Base-by-base conservation (phyloP, 2,797 vertebrate genomes). In the Coregonus sp. region DNA sequence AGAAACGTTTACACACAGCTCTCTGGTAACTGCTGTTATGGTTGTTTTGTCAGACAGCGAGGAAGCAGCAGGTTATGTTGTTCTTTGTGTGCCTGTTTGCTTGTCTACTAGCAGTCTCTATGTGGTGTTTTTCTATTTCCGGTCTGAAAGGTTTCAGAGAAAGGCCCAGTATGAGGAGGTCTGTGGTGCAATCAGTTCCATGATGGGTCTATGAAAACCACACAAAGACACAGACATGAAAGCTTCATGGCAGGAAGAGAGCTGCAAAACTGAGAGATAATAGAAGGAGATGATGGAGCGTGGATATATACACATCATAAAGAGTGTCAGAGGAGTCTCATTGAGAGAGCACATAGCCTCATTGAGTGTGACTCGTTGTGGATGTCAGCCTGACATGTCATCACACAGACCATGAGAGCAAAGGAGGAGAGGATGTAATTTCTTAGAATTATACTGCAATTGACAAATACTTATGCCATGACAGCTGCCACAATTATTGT, bases 1-100 rank as follows among this genome's bases (percentile, higher is more conserved):
- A 87, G 61, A 73, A 20, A 75, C 29, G 54, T 82, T 87, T 80
- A 68, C 70, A 75, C 74, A 75, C 67, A 84, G 33, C 12, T 33
- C 9, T 2, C 9, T 12, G 9, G 40, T 29, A 1, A 15, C 9
- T 15, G 70, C 29, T 29, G 4, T 72, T 52, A 14, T 70, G 35
- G 4, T 61, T 35, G 9, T 14, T 40, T 72, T 69, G 31, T 76
- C 25, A 16, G 65, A 61, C 54, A 74, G 73, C 66, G 29, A 25
- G 31, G 61, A 40, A 70, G 56, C 50, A 59, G 14, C 63, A 70
- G 52, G 51, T 37, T 14, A n/a, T 9, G 5, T 70, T 68, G 18
- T 74, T 25, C 29, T 47, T 9, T 47, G 40, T 12, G 40, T 47
- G 40, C 9, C 11, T 47, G 9, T 47, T 47, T 47, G 40, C 40